Evolutionary conservation across 2,113 vertebrate species (phyloP).

Genomic region (Cochlearius cochlearius): DNA sequence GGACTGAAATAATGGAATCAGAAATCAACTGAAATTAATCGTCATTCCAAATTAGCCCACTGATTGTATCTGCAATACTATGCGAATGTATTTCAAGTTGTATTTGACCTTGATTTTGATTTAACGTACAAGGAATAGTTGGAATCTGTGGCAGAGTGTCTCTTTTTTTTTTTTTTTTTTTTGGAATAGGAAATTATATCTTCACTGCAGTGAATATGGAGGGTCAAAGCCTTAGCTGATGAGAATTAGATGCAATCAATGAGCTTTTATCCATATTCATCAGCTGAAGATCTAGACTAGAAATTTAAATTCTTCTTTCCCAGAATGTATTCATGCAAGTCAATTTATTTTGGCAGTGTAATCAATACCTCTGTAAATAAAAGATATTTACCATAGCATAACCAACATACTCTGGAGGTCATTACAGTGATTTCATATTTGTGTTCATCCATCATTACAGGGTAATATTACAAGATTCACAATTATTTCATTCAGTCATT

Average conservation of each 20-base stretch:
- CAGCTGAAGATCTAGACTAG: conserved; percentile 30
- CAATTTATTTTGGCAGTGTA: conserved; percentile 31
- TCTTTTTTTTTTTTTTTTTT: background rate
- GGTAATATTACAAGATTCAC: background rate
- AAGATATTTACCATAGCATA: conserved; percentile 19
- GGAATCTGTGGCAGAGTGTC: background rate
- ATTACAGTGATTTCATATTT: background rate
- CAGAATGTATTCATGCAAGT: conserved; percentile 33
- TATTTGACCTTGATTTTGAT: conserved; percentile 41
- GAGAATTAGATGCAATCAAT: conserved; percentile 59
- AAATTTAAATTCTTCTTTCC: conserved; percentile 63
- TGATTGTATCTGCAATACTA: background rate
- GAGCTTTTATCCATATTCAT: conserved; percentile 51
- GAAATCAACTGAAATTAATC: background rate
- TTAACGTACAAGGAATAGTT: background rate
- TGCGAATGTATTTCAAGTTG: background rate
- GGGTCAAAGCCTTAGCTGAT: conserved; percentile 35
- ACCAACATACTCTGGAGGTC: background rate
- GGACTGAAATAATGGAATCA: background rate
- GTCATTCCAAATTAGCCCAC: background rate
- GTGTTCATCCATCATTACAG: background rate
- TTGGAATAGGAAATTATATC: background rate
- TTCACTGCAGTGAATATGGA: background rate
- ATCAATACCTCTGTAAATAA: conserved; percentile 42
- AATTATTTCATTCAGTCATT: background rate